phyloP scores from a whole-genome alignment of 2,797 vertebrate species.

The Limnodromus scolopaceus region DNA sequence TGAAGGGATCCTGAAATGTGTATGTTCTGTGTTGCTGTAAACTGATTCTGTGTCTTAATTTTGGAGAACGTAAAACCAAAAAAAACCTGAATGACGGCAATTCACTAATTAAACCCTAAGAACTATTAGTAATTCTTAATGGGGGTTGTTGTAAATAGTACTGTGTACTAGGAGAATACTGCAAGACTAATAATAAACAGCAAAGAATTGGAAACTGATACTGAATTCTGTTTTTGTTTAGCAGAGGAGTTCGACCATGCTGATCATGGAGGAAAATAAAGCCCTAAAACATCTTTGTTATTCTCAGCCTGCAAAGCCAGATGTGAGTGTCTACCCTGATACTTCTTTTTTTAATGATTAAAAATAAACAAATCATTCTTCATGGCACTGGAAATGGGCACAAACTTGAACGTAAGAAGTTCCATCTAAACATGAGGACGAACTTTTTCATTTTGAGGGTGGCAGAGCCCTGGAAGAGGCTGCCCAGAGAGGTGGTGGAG shows the following conservation, averaged over 20 bases:
- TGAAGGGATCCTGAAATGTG: background rate
- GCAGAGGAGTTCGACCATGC: constrained; percentile 12
- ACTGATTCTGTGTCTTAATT: background rate
- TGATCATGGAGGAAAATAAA: constrained; percentile 32
- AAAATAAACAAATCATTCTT: background rate
- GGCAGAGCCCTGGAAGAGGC: too few species aligned
- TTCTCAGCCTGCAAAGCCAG: constrained; percentile 31
- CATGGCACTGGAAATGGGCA: background rate
- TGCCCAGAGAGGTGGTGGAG: too few species aligned
- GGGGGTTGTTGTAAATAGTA: background rate
- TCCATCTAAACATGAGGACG: too few species aligned
- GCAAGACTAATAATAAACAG: background rate
- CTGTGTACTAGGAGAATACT: background rate
- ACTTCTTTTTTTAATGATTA: background rate
- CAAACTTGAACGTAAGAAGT: too few species aligned
- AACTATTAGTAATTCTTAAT: background rate
- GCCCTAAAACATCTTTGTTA: constrained; percentile 2
- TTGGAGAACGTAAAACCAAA: background rate
- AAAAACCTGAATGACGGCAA: background rate
- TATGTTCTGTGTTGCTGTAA: background rate
- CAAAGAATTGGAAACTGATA: background rate
- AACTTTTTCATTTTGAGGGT: too few species aligned
- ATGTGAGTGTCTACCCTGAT: constrained; percentile 34
- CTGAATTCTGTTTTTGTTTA: background rate
- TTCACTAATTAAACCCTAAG: background rate